A percentile compares a stretch with the other conserved stretches of the same genome.
phyloP scores from a whole-genome alignment of 2,797 vertebrate species.

The Spheniscus humboldti region DNA sequence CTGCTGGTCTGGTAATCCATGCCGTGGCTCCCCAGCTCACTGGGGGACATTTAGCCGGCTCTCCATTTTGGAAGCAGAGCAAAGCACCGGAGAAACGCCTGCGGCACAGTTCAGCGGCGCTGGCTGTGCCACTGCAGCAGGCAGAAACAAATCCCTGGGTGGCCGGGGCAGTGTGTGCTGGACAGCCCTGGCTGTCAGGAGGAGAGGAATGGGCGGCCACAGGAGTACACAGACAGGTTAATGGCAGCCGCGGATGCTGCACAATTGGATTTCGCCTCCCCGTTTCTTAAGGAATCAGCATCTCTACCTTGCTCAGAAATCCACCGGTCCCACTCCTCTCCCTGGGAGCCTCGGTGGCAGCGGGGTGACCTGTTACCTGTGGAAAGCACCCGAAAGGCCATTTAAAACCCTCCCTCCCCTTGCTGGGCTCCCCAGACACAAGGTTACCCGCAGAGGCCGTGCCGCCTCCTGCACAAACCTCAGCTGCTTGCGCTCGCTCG shows the following conservation, averaged over 20 bases:
- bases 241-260: conserved; percentile 45
- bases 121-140: background rate
- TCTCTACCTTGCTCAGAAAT: conserved; percentile 9
- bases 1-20: background rate
- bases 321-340: fast-evolving
- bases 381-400: background rate
- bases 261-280: conserved; percentile 67
- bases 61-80: background rate
- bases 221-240: conserved; percentile 70
- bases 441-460: background rate
- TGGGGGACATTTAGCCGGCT: background rate
- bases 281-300: conserved; percentile 20
- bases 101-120: background rate
- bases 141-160: background rate
- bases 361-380: fast-evolving
- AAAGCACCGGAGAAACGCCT: background rate
- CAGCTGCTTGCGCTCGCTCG: conserved; percentile 26
- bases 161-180: background rate
- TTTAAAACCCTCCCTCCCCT: background rate
- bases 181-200: background rate
- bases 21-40: background rate
- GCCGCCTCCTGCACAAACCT: background rate
- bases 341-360: fast-evolving
- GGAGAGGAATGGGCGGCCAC: background rate
- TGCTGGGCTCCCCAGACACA: fast-evolving